These are phyloP conservation scores for Coelinius sp. DNA, from an alignment of 2,888 invertebrate species.

Conservation along the genomic window DNA sequence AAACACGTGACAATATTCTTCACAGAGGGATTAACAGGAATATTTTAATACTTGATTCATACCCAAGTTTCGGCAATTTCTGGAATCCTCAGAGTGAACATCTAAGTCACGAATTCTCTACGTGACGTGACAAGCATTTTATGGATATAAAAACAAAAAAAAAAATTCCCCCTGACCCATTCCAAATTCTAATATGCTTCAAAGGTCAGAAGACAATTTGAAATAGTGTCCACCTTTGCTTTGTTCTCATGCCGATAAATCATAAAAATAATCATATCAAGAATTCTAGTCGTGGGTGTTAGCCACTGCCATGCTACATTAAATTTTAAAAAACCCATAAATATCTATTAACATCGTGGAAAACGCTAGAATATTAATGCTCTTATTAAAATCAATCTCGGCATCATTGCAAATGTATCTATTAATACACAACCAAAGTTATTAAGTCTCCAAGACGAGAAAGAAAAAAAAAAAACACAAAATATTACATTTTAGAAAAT, in stretches of 20 bases:
- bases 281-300: constrained; percentile 8
- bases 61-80: not conserved
- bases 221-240: not conserved
- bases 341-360: constrained; percentile 51
- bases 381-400: constrained; percentile 55
- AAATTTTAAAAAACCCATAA: constrained; percentile 50
- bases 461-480: not conserved
- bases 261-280: constrained; percentile 1
- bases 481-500: not conserved
- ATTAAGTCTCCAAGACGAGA: not conserved
- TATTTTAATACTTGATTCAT: not conserved
- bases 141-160: constrained; percentile 2
- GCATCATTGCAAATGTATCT: constrained; percentile 31
- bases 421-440: not conserved
- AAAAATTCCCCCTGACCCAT: not conserved
- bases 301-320: not conserved
- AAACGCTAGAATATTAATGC: constrained; percentile 48
- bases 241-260: not conserved
- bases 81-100: not conserved
- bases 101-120: constrained; percentile 2
- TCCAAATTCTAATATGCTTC: not conserved
- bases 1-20: not conserved
- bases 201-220: not conserved
- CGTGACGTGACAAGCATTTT: not conserved
- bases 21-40: not conserved